A percentile compares a stretch with the other conserved stretches of the same genome.
Conservation (phyloP, 2,113 vertebrate genomes). For the Chionis minor region DNA sequence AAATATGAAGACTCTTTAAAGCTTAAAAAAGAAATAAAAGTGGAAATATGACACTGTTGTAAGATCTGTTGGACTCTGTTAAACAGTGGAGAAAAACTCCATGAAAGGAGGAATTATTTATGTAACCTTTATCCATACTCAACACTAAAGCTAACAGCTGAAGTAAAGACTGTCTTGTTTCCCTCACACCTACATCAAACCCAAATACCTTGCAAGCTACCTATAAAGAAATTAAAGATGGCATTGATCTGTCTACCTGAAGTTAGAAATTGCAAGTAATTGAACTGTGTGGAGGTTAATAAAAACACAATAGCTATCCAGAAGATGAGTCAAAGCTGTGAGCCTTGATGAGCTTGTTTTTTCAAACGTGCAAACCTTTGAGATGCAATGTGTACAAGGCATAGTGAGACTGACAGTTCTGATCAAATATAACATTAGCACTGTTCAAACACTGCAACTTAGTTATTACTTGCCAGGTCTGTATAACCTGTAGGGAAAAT, state of each 20-base stretch:
- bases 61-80: not conserved
- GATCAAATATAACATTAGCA: constrained; percentile 1
- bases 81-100: not conserved
- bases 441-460: not conserved
- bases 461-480: not conserved
- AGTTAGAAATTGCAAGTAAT: not conserved
- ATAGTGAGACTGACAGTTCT: not conserved
- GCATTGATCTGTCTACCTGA: not conserved
- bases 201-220: not conserved
- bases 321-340: not conserved
- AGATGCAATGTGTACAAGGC: not conserved
- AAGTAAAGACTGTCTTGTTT: not conserved
- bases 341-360: not conserved
- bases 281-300: not conserved
- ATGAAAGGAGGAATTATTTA: not conserved
- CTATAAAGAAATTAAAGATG: not conserved
- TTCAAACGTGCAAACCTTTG: not conserved
- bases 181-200: not conserved
- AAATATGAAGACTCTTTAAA: not conserved
- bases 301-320: not conserved
- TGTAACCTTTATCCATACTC: not conserved
- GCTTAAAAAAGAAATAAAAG: not conserved
- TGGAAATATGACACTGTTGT: not conserved
- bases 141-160: not conserved
- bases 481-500: not conserved